Evolutionary conservation across 2,113 vertebrate species (phyloP), one percentile per base, ranked within the genome.

Genomic region (Hyperoodon ampullatus): DNA sequence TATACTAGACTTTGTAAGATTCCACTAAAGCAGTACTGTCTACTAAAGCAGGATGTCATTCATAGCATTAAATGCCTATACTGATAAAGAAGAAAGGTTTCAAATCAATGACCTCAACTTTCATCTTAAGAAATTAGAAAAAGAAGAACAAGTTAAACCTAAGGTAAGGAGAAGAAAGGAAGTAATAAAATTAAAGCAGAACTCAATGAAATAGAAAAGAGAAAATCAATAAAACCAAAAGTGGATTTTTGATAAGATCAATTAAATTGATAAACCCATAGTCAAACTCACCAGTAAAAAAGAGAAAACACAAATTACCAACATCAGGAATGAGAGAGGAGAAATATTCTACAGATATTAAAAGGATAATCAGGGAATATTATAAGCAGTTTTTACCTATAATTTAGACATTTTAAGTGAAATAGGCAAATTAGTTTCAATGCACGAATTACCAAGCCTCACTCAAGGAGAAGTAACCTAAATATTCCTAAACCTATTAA

Each of bases 391-490:
- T 77, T 65, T 87, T 92, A 23, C 12, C n/a, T 90, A 35, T 66
- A 71, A 86, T 39, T 70, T 91, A 89, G 61, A 47, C 6, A 42
- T 15, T 24, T 74, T 55, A 35, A 12, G 58, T 88, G 21, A 88
- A 84, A 60, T 72, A 47, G 19, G 55, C 14, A 90, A 21, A 61
- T 94, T 83, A 92, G 68, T 88, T 74, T 8, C 33, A 63, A 13
- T 90, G 53, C 14, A 42, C 1, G 44, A 84, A 71, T 58, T 90
- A 72, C 47, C 44, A 93, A 82, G 68, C 19, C 33, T 92, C 26
- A 82, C 70, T 92, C 15, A 92, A 68, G 42, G 94, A 96, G 28
- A 87, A 83, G 63, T 95, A 84, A 61, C 42, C 47, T 68, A 86
- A 83, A 71, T 55, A 74, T 47, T 18, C 39, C 44, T 78, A 60